Conservation (phyloP, 2,888 invertebrate genomes). For the Watsonalla binaria region DNA sequence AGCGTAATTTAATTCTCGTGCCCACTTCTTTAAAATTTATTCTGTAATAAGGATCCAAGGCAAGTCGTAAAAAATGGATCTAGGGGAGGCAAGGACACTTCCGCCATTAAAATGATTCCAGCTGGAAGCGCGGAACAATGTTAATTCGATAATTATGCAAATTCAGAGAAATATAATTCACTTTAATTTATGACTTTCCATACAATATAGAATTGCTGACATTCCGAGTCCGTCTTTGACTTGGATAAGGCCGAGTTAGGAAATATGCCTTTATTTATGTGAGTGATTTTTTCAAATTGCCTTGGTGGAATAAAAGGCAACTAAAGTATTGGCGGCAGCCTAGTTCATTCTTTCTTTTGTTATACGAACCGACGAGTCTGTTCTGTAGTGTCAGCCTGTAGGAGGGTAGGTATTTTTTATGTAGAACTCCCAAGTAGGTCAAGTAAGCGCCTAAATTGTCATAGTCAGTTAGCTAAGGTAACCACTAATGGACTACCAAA, state of each 20-base stretch:
- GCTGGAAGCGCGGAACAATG: slow-evolving; percentile 44
- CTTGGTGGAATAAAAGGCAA: not conserved
- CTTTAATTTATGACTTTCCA: slow-evolving; percentile 35
- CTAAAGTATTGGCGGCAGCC: not conserved
- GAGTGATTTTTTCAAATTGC: not conserved
- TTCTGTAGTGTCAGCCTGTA: not conserved
- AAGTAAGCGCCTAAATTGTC: too few species aligned
- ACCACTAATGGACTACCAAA: too few species aligned
- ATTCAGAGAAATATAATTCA: slow-evolving; percentile 39
- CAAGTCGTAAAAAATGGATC: slow-evolving; percentile 39
- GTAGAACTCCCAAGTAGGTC: too few species aligned
- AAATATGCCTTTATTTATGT: not conserved
- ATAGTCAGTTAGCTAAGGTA: too few species aligned
- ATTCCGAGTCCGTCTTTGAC: slow-evolving; percentile 7
- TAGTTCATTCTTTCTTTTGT: not conserved
- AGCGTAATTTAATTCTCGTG: slow-evolving; percentile 33
- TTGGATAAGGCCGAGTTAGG: not conserved
- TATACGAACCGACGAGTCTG: not conserved
- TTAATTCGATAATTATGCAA: slow-evolving; percentile 56
- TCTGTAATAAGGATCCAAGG: slow-evolving; percentile 40
- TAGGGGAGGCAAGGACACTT: slow-evolving; percentile 36
- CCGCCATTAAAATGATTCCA: slow-evolving; percentile 47
- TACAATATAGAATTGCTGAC: slow-evolving; percentile 10
- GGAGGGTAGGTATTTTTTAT: not conserved
- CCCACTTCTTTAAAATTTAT: slow-evolving; percentile 42